Conservation (phyloP, 2,113 vertebrate species). For the Geococcyx californianus region DNA sequence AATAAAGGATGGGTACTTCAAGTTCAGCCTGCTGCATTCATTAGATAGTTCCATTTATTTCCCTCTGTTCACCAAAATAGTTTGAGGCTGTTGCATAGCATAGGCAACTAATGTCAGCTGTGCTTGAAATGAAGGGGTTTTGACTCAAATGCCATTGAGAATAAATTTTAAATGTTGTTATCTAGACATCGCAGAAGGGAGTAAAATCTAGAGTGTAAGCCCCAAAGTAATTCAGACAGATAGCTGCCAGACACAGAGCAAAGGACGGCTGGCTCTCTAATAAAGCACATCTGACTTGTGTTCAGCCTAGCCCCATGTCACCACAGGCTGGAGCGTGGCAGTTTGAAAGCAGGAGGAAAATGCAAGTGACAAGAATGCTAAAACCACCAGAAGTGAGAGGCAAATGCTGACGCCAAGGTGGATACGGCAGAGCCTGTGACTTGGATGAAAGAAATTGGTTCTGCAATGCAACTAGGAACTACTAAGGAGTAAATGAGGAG, state of each 20-base stretch:
- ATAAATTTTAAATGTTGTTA: conserved; percentile 4
- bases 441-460: background rate
- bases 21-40: conserved; percentile 6
- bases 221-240: background rate
- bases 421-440: background rate
- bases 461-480: background rate
- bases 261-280: background rate
- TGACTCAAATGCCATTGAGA: background rate
- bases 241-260: background rate
- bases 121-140: background rate
- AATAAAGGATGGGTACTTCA: conserved; percentile 14
- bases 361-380: background rate
- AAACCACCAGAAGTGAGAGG: background rate
- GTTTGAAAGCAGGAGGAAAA: background rate
- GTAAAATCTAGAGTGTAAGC: background rate
- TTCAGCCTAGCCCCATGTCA: background rate
- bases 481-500: background rate
- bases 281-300: background rate
- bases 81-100: background rate
- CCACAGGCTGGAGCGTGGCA: fast-evolving
- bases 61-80: background rate
- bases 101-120: background rate
- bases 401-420: background rate
- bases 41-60: conserved; percentile 20
- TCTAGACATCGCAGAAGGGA: background rate